These are phyloP conservation scores for Rhineura floridana DNA, from an alignment of 2,113 vertebrate species.

Conservation along the genomic window DNA sequence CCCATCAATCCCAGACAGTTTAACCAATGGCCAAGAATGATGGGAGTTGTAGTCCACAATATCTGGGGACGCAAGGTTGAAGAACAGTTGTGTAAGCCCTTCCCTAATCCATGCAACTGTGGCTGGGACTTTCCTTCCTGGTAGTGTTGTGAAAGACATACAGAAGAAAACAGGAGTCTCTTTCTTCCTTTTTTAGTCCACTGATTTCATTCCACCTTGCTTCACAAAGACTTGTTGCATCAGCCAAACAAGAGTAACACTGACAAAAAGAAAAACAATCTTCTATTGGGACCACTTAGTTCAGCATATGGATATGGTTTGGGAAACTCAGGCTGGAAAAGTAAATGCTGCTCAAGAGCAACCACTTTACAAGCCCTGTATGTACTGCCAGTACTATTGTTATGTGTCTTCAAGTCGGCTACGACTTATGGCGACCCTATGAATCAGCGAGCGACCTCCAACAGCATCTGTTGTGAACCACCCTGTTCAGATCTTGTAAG, in stretches of 20 bases:
- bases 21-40: no score
- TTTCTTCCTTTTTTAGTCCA: background rate
- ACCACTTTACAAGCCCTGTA: background rate
- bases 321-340: background rate
- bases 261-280: no score
- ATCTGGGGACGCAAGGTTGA: no score
- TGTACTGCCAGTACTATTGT: no score
- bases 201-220: background rate
- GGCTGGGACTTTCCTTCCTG: background rate
- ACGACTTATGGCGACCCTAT: no score
- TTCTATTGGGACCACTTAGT: background rate
- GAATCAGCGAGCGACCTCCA: no score
- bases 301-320: fast-evolving
- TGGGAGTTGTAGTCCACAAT: no score
- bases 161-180: background rate
- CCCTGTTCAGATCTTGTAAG: no score
- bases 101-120: background rate
- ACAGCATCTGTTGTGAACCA: no score
- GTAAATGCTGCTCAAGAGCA: background rate
- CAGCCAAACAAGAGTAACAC: background rate
- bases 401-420: no score
- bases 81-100: no score
- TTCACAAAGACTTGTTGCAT: background rate
- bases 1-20: no score
- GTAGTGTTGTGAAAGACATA: background rate